Conservation (phyloP, 2,113 vertebrate species). For the Eubucco bourcierii region DNA sequence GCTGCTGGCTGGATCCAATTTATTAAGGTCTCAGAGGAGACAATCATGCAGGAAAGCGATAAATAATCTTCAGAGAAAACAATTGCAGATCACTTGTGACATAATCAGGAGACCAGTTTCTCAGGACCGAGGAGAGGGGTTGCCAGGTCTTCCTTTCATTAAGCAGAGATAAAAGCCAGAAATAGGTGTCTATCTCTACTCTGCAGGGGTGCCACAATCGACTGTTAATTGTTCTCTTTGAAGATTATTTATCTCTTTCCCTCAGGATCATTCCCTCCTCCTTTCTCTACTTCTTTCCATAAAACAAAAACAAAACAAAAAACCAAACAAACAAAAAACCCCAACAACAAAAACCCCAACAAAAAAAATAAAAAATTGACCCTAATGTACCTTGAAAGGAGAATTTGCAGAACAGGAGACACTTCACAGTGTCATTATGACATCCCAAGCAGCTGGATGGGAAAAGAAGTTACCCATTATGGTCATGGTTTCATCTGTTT, state of each 20-base stretch:
- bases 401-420: background rate
- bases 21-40: slow-evolving; percentile 44
- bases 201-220: slow-evolving; percentile 10
- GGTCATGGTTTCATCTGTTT: background rate
- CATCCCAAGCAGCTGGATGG: background rate
- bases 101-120: slow-evolving; percentile 44
- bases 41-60: slow-evolving; percentile 53
- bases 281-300: background rate
- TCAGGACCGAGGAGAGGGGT: background rate
- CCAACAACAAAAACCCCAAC: slow-evolving; percentile 28
- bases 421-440: background rate
- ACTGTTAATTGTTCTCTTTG: slow-evolving; percentile 62
- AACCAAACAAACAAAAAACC: slow-evolving; percentile 54
- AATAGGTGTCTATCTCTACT: slow-evolving; percentile 39
- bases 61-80: slow-evolving; percentile 57
- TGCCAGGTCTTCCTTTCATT: slow-evolving; percentile 26
- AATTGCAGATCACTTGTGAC: slow-evolving; percentile 55
- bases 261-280: background rate
- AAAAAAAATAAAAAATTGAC: slow-evolving; percentile 46
- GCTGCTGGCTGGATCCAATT: slow-evolving; percentile 23
- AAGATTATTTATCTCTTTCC: slow-evolving; percentile 58
- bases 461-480: background rate
- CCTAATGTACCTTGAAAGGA: slow-evolving; percentile 39
- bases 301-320: slow-evolving; percentile 56
- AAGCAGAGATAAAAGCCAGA: slow-evolving; percentile 59